Evolutionary conservation across 2,113 vertebrate genomes (phyloP).

Genomic region (Salvelinus sp.): DNA sequence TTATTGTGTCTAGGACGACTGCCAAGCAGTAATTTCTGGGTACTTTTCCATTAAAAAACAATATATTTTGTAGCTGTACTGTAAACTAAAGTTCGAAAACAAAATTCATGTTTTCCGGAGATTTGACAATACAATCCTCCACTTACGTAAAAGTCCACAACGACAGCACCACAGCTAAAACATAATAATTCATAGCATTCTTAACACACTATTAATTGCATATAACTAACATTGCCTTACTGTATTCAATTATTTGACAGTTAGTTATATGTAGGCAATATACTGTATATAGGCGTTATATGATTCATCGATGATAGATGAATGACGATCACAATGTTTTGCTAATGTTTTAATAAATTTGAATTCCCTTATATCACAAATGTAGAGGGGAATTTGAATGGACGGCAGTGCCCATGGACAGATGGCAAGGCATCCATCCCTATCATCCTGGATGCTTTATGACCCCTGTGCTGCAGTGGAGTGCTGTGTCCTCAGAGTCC

Average conservation of each 20-base stretch:
- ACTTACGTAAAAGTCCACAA: neutral
- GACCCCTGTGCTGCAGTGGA: constrained; percentile 35
- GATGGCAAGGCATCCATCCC: constrained; percentile 56
- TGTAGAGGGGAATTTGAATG: constrained; percentile 48
- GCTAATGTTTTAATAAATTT: neutral
- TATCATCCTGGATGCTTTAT: constrained; percentile 48
- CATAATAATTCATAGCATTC: neutral
- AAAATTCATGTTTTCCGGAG: neutral
- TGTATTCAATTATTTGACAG: neutral
- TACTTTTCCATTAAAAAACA: neutral
- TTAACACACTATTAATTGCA: neutral
- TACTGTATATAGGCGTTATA: too few relatives aligned
- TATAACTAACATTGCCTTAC: neutral
- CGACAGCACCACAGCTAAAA: neutral
- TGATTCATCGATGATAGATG: too few relatives aligned
- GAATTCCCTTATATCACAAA: neutral
- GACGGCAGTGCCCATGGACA: constrained; percentile 47
- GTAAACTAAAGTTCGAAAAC: neutral
- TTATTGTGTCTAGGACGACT: neutral
- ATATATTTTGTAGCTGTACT: neutral
- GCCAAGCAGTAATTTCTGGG: neutral
- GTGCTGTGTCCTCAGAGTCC: neutral
- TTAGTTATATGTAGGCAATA: too few relatives aligned
- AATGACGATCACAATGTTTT: neutral
- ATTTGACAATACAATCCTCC: neutral